phyloP scores from a whole-genome alignment of 2,888 invertebrate species.

The Drosophila austrosaltans region DNA sequence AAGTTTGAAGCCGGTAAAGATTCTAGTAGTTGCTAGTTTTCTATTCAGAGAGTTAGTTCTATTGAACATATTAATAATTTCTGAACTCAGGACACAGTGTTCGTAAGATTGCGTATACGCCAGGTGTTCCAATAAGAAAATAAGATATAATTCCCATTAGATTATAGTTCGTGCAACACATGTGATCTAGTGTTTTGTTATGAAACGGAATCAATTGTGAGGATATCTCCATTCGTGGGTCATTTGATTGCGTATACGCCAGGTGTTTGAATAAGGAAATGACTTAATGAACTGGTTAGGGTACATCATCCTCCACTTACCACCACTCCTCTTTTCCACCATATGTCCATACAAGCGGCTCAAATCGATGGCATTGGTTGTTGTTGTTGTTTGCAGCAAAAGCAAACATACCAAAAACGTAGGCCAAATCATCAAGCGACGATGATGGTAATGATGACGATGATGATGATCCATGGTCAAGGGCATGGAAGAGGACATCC shows the following conservation, averaged over 20 bases:
- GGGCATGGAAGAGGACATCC: conserved; percentile 62
- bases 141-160: background rate
- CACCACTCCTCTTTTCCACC: conserved; percentile 83
- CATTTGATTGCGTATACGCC: conserved; percentile 27
- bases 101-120: conserved; percentile 19
- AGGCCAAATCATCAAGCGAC: conserved; percentile 81
- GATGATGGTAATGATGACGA: conserved; percentile 70
- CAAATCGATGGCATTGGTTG: conserved; percentile 86
- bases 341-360: conserved; percentile 92
- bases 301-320: conserved; percentile 73
- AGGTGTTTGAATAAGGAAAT: conserved; percentile 42
- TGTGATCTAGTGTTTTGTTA: background rate
- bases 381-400: conserved; percentile 88
- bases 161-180: no score
- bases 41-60: background rate
- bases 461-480: conserved; percentile 61
- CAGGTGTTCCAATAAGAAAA: conserved; percentile 41
- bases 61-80: no score
- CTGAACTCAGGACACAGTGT: no score
- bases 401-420: conserved; percentile 86
- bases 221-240: background rate
- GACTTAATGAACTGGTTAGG: conserved; percentile 12
- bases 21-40: background rate
- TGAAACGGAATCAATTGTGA: background rate
- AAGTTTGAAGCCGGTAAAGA: background rate